phyloP scores from a whole-genome alignment of 2,797 vertebrate genomes.

The Intellagama lesueurii region DNA sequence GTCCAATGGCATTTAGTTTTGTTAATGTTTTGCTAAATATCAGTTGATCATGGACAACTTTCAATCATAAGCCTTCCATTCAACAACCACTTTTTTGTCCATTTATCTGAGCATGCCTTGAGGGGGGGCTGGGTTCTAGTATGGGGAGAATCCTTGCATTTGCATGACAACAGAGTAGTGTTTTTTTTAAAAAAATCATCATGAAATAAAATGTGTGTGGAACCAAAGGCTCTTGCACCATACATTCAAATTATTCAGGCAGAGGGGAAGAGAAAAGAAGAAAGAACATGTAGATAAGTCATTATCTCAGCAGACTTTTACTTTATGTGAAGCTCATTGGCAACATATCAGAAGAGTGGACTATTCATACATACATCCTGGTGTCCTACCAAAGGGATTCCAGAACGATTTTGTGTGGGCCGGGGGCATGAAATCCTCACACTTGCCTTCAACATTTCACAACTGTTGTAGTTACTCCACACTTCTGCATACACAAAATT shows the following conservation, averaged over 20 bases:
- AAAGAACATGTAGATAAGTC: slow-evolving; percentile 9
- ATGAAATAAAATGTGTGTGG: slow-evolving; percentile 23
- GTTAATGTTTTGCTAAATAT: slow-evolving; percentile 15
- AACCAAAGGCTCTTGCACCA: slow-evolving; percentile 27
- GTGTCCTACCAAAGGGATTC: slow-evolving; percentile 43
- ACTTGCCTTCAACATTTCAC: background rate
- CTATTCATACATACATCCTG: background rate
- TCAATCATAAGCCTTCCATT: slow-evolving; percentile 31
- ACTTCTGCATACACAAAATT: background rate
- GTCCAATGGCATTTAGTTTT: background rate
- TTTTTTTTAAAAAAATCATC: slow-evolving; percentile 24
- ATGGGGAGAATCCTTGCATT: slow-evolving; percentile 18
- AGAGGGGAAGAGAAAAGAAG: slow-evolving; percentile 26
- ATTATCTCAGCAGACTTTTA: slow-evolving; percentile 8
- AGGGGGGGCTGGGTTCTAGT: background rate
- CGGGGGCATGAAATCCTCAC: background rate
- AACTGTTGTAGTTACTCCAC: background rate
- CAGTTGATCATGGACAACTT: slow-evolving; percentile 41
- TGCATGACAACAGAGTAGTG: slow-evolving; percentile 48
- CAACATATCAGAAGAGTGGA: background rate
- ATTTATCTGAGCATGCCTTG: background rate
- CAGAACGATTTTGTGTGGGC: background rate
- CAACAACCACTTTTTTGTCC: background rate
- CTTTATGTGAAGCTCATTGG: background rate
- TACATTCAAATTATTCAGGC: background rate